These are phyloP conservation scores for Peromyscus leucopus DNA, from an alignment of 2,113 vertebrate species.

Conservation along the genomic window DNA sequence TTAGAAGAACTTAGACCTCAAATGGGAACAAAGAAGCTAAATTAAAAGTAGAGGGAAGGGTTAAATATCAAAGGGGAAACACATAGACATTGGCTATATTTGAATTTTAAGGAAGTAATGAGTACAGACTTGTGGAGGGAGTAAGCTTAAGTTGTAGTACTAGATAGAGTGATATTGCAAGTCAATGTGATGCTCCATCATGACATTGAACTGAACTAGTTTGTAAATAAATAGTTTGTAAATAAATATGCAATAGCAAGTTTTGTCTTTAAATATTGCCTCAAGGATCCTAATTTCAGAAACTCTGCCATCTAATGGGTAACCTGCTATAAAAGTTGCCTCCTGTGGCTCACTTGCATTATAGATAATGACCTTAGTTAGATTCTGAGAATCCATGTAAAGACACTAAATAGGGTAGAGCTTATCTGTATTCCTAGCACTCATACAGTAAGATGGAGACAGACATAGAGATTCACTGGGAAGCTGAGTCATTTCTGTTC, in stretches of 20 bases:
- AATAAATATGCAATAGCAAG: background rate
- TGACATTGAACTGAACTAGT: background rate
- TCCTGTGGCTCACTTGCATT: background rate
- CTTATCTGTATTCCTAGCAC: background rate
- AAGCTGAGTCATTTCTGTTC: background rate
- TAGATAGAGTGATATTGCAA: background rate
- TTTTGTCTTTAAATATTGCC: background rate
- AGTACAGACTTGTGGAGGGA: background rate
- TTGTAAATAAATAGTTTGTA: background rate
- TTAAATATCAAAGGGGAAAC: background rate
- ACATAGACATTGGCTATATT: background rate
- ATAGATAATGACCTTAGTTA: background rate
- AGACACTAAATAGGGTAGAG: background rate
- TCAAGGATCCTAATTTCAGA: conserved; percentile 48
- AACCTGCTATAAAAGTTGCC: background rate
- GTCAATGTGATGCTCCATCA: background rate
- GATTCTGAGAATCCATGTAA: background rate
- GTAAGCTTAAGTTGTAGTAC: background rate
- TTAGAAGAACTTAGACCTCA: background rate
- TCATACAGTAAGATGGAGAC: background rate
- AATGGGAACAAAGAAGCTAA: background rate
- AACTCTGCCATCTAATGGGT: background rate
- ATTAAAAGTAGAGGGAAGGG: background rate
- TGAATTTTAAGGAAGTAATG: conserved; percentile 17
- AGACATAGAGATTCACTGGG: background rate